phyloP scores from a whole-genome alignment of 2,888 invertebrate species.

The Notodonta ziczac region DNA sequence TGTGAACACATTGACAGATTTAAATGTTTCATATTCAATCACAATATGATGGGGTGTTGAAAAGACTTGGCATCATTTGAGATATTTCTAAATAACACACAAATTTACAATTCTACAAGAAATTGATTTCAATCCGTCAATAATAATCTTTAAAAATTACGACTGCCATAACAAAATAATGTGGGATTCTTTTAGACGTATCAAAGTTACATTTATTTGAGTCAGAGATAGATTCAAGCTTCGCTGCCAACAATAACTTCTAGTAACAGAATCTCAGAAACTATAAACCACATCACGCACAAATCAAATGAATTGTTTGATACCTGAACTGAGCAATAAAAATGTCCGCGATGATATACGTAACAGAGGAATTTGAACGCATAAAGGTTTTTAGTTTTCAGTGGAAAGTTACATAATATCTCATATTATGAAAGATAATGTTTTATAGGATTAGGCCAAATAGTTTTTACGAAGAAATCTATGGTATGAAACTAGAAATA shows the following conservation, averaged over 20 bases:
- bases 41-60: constrained; percentile 13
- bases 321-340: constrained; percentile 18
- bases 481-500: no score
- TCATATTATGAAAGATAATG: not conserved
- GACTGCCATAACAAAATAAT: not conserved
- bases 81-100: not conserved
- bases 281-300: constrained; percentile 1
- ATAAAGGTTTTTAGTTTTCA: not conserved
- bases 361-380: not conserved
- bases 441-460: no score
- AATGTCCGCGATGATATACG: constrained; percentile 35
- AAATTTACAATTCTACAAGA: not conserved
- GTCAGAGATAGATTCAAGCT: not conserved
- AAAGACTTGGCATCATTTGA: not conserved
- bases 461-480: no score
- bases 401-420: not conserved
- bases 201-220: no score
- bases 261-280: not conserved
- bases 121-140: not conserved
- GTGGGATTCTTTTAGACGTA: not conserved
- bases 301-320: constrained; percentile 2
- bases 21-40: constrained; percentile 9
- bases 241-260: not conserved
- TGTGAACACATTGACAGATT: constrained; percentile 17
- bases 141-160: not conserved